A percentile compares a stretch with the other conserved stretches of the same genome.
Evolutionary conservation across 2,888 invertebrate species (phyloP).

Genomic region (Drosophila niveifrons): DNA sequence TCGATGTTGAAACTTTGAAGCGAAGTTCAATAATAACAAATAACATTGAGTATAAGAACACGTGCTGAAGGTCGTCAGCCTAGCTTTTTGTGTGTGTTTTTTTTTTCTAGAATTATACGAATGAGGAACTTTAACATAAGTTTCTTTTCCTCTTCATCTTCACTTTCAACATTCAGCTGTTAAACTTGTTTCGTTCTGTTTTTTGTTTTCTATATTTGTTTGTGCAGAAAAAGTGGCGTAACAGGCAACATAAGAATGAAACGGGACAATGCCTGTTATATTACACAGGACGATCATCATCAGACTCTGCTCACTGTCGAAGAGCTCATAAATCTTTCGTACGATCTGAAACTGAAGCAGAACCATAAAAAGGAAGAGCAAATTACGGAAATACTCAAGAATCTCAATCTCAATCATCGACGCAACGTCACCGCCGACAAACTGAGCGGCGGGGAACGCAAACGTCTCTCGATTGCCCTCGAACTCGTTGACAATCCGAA

Average conservation of each 20-base stretch:
- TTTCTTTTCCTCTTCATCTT: not conserved
- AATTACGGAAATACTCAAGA: slow-evolving; percentile 83
- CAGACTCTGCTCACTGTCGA: slow-evolving; percentile 90
- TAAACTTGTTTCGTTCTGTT: not conserved
- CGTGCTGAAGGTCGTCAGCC: slow-evolving; percentile 42
- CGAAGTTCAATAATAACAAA: slow-evolving; percentile 12
- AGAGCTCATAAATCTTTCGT: slow-evolving; percentile 92
- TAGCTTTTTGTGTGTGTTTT: not conserved
- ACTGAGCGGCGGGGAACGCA: slow-evolving; percentile 92
- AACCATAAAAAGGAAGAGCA: slow-evolving; percentile 71
- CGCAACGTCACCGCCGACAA: slow-evolving; percentile 85
- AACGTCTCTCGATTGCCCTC: slow-evolving; percentile 92
- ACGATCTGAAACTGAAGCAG: slow-evolving; percentile 89
- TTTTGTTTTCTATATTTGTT: not conserved
- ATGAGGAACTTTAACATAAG: slow-evolving; percentile 12
- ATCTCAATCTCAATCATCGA: slow-evolving; percentile 84
- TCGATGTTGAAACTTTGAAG: slow-evolving; percentile 1
- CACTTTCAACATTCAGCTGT: not conserved
- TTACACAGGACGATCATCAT: slow-evolving; percentile 92
- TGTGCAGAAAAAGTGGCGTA: slow-evolving; percentile 88
- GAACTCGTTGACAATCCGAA: slow-evolving; percentile 94
- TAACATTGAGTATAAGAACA: slow-evolving; percentile 19
- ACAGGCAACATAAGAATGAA: slow-evolving; percentile 90
- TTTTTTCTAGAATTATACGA: slow-evolving; percentile 1
- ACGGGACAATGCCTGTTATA: slow-evolving; percentile 92